phyloP scores from a whole-genome alignment of 2,113 vertebrate genomes.

The Sciurus niger region DNA sequence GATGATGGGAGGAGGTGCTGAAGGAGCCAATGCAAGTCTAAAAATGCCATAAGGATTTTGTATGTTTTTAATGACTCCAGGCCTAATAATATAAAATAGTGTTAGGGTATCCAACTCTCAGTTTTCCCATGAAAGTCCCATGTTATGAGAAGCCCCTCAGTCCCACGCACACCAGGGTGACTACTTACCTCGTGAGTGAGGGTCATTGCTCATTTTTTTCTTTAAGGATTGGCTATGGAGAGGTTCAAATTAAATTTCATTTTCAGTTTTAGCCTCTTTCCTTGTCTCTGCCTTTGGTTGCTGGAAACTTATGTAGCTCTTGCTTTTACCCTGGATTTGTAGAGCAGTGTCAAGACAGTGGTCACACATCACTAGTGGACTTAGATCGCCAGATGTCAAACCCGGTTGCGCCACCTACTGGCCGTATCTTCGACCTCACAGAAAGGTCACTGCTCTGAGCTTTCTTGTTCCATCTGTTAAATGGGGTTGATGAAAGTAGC shows the following conservation, averaged over 20 bases:
- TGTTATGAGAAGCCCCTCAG: not conserved
- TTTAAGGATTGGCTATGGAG: not conserved
- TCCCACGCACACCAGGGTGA: not conserved
- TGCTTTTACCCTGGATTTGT: not conserved
- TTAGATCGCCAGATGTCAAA: not conserved
- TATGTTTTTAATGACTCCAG: constrained; percentile 24
- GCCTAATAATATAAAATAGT: not conserved
- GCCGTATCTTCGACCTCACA: not conserved
- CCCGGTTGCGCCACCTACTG: not conserved
- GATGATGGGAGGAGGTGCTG: not conserved
- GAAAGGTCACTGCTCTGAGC: not conserved
- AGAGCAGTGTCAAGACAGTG: not conserved
- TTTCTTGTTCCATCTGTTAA: not conserved
- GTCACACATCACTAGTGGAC: not conserved
- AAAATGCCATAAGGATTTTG: not conserved
- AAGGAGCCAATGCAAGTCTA: not conserved
- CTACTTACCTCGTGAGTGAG: not conserved
- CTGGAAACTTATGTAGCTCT: not conserved
- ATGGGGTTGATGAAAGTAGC: not conserved
- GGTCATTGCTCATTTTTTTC: not conserved
- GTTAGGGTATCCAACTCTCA: not conserved
- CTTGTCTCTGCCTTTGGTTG: not conserved
- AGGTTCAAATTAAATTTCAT: not conserved
- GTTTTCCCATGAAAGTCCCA: not conserved
- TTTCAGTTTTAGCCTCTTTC: not conserved